Conservation (phyloP, 2,888 invertebrate genomes). For the Endotricha flammealis region DNA sequence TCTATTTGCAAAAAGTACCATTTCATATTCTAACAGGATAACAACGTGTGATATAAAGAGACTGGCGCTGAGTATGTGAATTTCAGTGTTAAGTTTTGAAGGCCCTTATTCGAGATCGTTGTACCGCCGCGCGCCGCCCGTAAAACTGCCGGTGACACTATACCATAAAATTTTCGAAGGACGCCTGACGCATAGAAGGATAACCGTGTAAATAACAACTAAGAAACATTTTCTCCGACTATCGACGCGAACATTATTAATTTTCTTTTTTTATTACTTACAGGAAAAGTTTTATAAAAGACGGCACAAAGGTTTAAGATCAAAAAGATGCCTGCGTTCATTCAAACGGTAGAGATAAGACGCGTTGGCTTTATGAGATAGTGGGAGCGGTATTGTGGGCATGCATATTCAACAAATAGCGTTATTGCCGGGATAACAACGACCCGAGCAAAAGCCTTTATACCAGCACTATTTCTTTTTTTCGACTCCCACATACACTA, state of each 20-base stretch:
- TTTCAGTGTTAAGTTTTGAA: constrained; percentile 45
- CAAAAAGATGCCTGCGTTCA: neutral
- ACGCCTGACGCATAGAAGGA: constrained; percentile 37
- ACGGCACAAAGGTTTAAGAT: constrained; percentile 1
- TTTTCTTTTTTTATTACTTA: too few species aligned
- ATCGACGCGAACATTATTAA: too few species aligned
- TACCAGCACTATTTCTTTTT: neutral
- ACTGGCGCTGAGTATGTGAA: constrained; percentile 38
- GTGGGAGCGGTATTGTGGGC: constrained; percentile 4
- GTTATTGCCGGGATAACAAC: neutral
- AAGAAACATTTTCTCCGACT: too few species aligned
- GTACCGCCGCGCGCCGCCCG: constrained; percentile 31
- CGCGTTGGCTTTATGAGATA: constrained; percentile 1
- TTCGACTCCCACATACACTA: too few species aligned
- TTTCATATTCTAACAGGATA: constrained; percentile 32
- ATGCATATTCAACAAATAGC: constrained; percentile 5
- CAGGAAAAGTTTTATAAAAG: too few species aligned
- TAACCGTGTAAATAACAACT: constrained; percentile 35
- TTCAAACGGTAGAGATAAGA: neutral
- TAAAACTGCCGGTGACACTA: constrained; percentile 59
- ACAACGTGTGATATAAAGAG: constrained; percentile 35
- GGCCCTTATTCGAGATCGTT: constrained; percentile 44
- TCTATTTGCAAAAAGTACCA: constrained; percentile 25
- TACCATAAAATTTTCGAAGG: constrained; percentile 55
- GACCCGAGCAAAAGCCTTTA: neutral